Conservation (phyloP, 2,888 invertebrate genomes). For the Perdita meconis region DNA sequence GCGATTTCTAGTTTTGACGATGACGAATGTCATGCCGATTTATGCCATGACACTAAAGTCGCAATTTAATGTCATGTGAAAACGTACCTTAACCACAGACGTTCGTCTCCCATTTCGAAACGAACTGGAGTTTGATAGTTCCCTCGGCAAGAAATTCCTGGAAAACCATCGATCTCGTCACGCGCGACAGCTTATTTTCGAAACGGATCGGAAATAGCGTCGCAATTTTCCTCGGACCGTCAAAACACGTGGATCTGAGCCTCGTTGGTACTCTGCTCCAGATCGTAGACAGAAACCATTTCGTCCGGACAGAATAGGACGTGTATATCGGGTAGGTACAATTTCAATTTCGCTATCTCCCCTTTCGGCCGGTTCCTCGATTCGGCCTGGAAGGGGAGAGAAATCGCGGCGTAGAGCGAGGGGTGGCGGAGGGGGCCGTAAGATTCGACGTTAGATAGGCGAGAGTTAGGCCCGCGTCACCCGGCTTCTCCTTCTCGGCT, state of each 20-base stretch:
- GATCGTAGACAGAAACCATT: constrained; percentile 48
- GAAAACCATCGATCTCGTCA: constrained; percentile 21
- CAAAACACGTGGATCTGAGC: constrained; percentile 21
- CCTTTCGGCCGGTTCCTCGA: constrained; percentile 63
- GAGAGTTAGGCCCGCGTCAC: constrained; percentile 73
- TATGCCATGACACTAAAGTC: too few relatives aligned
- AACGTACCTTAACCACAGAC: too few relatives aligned
- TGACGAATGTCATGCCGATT: too few relatives aligned
- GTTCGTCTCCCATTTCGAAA: neutral
- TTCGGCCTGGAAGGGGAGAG: constrained; percentile 16
- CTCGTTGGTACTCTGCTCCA: neutral
- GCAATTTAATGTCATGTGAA: too few relatives aligned
- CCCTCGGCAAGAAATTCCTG: neutral
- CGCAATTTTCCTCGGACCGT: constrained; percentile 21
- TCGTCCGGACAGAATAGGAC: constrained; percentile 60
- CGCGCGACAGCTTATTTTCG: constrained; percentile 1
- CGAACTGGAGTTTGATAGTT: neutral
- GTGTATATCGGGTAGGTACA: constrained; percentile 72
- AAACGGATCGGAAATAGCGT: neutral
- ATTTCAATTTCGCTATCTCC: constrained; percentile 81
- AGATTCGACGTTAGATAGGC: constrained; percentile 77
- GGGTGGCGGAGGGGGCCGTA: constrained; percentile 48
- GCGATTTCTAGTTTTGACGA: too few relatives aligned
- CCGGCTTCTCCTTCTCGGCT: constrained; percentile 79
- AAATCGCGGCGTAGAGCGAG: constrained; percentile 30